Base-by-base conservation (phyloP, 23 tunicate species). In the Trididemnum nubilum region DNA sequence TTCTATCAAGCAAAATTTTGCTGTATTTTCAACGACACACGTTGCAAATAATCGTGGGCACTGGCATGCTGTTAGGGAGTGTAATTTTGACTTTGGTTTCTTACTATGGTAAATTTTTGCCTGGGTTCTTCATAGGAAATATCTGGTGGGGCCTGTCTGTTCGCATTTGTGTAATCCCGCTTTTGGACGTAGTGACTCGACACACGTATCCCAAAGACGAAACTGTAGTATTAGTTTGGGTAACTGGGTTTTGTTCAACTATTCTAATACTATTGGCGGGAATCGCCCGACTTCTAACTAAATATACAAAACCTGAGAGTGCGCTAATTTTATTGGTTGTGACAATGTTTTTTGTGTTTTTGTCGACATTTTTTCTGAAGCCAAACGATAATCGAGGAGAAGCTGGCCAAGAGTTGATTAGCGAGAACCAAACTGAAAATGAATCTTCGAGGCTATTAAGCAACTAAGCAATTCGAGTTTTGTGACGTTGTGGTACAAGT, bases 191-290 rank as follows among this genome's bases (percentile, higher is more conserved):
- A 3, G 67, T 61, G n/a, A 61, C 67, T 24, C 22, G 29, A 24
- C 67, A 61, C n/a, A 61, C 67, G 5, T 61, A 61, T 24, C 67
- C 67, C 22, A 61, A 21, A 4, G n/a, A 24, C n/a, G 67, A 61
- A 61, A 4, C 67, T 3, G 3, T 61, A 26, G 67, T 61, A 22
- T 12, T 26, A 12, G 29, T 61, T 3, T 61, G 67, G 67, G 26
- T 61, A 4, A n/a, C 67, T 12, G 67, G 67, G 26, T 61, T 15
- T 61, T 23, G 67, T n/a, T 12, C 67, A 3, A 4, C n/a, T 4
- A 22, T 61, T 61, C 26, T 61, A 4, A 5, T 61, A 4, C 22
- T 61, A 3, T 3, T 61, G 25, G 26, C 67, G 26, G 67, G 4
- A 61, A 15, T 61, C 4, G 5, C 26, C 18, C 18, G 67, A 61